Base-by-base conservation (phyloP, 2,113 vertebrate genomes). In the Gobiocypris rarus region DNA sequence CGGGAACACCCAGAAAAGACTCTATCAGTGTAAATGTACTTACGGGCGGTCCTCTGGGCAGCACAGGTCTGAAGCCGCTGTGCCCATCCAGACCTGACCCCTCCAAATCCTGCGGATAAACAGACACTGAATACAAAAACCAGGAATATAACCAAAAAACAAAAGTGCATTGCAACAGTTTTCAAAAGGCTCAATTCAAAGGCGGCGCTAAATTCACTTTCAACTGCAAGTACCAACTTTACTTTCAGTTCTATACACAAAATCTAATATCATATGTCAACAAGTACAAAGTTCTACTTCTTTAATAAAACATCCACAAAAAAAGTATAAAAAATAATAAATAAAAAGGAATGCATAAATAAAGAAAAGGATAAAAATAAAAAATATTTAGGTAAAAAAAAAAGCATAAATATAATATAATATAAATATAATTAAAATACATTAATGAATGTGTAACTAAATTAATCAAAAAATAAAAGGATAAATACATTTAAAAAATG, bases 21-120 rank as follows among this genome's bases (percentile, higher is more conserved):
- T 65, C 13, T 31, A 17, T n/a, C 41, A 45, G 8, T 81, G 59
- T 81, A 1, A 19, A 22, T 65, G 61, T 69, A 61, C 91, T 83
- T 93, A 97, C 96, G 89, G 92, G 94, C 76, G 93, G 89, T 5
- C 87, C 87, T 67, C 63, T 90, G 38, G 94, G 88, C 85, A 86
- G 67, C 4, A 87, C 61, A 34, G 86, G 89, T 10, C 85, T 93
- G 71, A 93, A 87, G 2, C 84, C 85, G 52, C 71, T 58, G 69
- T 86, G 56, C 48, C 52, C 86, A 38, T 59, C 81, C 50, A 84
- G n/a, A 19, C 95, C 96, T n/a, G 96, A 98, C 56, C 95, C 96
- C 91, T 98, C 97, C n/a, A 92, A 88, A 82, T 98, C 96, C 97
- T 98, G 45, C 80, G 17, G 45, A 82, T 88, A 75, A 86, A 86